Evolutionary conservation across 2,888 invertebrate genomes (phyloP).

Genomic region (Caradrina kadenii): DNA sequence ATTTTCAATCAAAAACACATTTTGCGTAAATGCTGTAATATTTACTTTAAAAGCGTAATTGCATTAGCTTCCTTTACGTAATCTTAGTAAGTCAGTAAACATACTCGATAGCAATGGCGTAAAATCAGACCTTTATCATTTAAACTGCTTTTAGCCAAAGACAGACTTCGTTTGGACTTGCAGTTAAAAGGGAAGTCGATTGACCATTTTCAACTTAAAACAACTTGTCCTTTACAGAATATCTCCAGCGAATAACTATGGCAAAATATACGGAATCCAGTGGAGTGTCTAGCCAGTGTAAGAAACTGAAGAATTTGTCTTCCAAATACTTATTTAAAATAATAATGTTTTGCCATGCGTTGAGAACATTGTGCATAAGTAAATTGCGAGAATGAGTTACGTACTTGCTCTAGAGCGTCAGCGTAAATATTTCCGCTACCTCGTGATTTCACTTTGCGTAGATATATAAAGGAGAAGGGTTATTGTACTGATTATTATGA

Average conservation of each 20-base stretch:
- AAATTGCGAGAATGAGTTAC: not conserved
- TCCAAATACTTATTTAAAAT: not conserved
- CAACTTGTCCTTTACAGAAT: constrained; percentile 48
- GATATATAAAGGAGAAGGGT: no score
- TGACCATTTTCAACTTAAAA: not conserved
- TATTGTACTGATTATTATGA: no score
- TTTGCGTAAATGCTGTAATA: not conserved
- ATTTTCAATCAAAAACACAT: not conserved
- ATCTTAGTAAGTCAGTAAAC: not conserved
- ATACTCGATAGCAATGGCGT: not conserved
- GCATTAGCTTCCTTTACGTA: not conserved
- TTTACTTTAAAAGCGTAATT: not conserved
- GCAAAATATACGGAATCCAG: constrained; percentile 38
- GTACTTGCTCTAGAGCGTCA: not conserved
- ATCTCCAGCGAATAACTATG: constrained; percentile 41
- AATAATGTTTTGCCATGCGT: constrained; percentile 25
- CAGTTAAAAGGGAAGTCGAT: no score
- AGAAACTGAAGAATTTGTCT: constrained; percentile 19
- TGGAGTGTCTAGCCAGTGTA: constrained; percentile 42
- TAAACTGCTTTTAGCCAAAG: not conserved
- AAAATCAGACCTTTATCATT: not conserved
- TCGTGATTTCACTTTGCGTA: no score
- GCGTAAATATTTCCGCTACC: no score
- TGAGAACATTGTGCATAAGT: not conserved
- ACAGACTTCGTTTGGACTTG: not conserved